Evolutionary conservation across 1,140 invertebrate genomes (phyloP), one percentile per base, ranked within the genome.

Genomic region (Stegodyphus mimosarum): DNA sequence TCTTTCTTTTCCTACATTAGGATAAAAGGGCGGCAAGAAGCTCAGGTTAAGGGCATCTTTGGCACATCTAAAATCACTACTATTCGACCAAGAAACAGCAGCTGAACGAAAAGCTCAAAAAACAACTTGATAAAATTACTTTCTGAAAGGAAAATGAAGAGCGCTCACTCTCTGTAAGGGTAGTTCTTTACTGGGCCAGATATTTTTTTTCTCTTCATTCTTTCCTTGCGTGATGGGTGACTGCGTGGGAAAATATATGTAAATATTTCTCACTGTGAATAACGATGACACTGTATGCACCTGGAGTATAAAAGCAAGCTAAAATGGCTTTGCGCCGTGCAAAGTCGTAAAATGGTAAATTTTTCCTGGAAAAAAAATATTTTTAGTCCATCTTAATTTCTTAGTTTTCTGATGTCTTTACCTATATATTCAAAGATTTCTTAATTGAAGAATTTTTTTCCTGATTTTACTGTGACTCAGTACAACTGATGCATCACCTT

Each of bases 181-280:
- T 52, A 63, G 52, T 81, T 81, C 69, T 69, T 33, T 33, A 33
- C 33, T 33, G 3, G 33, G 33, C 3, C 33, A 33, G 15, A 15
- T 17, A 48, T 53, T 53, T 11, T 55, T n/a, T 74, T 17, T 55
- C 2, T 49, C 9, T 74, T 83, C 64, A 50, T 70, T 50, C 53
- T 67, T 51, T 18, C 52, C 50, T 33, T 17, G 13, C 33, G 74
- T 67, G 60, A 55, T 33, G 49, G 70, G n/a, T 33, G 55, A 53
- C 13, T 48, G 69, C 69, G 63, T 67, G 50, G 60, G 72, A 83
- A 74, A 83, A 83, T 71, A 49, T 80, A 80, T 83, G 80, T 55
- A 84, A 84, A 84, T 84, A 64, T 76, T 17, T 53, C 50, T 76
- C 50, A n/a, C 55, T 84, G 17, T 83, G 80, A 81, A 83, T 83